Conservation (phyloP, 2,888 invertebrate genomes). For the Cryptops parisi region DNA sequence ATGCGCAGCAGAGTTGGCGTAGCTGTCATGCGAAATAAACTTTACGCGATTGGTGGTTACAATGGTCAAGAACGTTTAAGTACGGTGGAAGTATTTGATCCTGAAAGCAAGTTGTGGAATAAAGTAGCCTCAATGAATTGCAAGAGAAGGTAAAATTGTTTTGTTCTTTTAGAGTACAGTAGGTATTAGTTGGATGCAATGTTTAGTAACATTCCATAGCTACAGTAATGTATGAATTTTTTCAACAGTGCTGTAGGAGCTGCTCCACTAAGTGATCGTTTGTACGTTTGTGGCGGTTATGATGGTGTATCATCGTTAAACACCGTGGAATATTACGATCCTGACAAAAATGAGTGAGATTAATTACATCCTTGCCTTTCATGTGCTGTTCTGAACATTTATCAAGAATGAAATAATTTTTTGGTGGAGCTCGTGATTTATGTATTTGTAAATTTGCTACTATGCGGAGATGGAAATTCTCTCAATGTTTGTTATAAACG, state of each 20-base stretch:
- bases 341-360: conserved; percentile 43
- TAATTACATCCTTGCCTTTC: too few species aligned
- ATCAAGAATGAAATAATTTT: neutral
- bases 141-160: conserved; percentile 51
- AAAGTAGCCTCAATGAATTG: conserved; percentile 64
- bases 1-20: conserved; percentile 69
- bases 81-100: conserved; percentile 73
- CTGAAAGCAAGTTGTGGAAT: conserved; percentile 53
- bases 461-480: too few species aligned
- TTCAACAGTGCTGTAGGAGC: conserved; percentile 73
- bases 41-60: conserved; percentile 67
- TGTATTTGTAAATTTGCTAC: too few species aligned
- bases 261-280: conserved; percentile 57
- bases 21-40: conserved; percentile 59
- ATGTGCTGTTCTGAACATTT: too few species aligned
- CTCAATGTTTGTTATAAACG: too few species aligned
- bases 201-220: too few species aligned
- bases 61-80: conserved; percentile 66
- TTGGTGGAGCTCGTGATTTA: neutral
- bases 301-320: conserved; percentile 69
- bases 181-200: too few species aligned
- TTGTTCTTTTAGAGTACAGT: too few species aligned
- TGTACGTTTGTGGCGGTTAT: conserved; percentile 73
- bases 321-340: conserved; percentile 67
- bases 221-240: neutral